Evolutionary conservation across 2,888 invertebrate species (phyloP).

Genomic region (Pandemis corylana): DNA sequence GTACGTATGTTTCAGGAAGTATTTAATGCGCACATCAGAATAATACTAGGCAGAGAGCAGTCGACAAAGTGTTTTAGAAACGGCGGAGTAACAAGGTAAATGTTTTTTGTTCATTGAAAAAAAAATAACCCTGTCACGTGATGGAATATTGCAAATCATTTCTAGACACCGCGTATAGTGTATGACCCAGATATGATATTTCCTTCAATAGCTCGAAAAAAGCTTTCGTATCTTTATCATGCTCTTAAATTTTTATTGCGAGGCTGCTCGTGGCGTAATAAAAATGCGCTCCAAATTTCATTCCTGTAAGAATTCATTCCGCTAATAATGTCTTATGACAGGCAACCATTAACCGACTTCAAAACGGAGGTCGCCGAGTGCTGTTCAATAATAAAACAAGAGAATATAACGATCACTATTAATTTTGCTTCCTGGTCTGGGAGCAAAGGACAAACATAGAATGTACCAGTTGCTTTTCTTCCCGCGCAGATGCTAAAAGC

Average conservation of each 20-base stretch:
- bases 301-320: slow-evolving; percentile 29
- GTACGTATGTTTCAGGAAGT: too few species aligned
- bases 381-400: background rate
- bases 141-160: too few species aligned
- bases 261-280: slow-evolving; percentile 33
- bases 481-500: too few species aligned
- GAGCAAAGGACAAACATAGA: too few species aligned
- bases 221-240: slow-evolving; percentile 33
- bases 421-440: too few species aligned
- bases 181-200: background rate
- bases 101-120: too few species aligned
- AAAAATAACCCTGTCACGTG: too few species aligned
- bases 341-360: slow-evolving; percentile 16
- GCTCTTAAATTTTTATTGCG: slow-evolving; percentile 38
- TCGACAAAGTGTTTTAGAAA: too few species aligned
- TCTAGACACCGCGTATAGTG: background rate
- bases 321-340: slow-evolving; percentile 27
- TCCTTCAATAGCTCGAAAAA: slow-evolving; percentile 2
- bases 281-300: slow-evolving; percentile 37
- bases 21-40: too few species aligned
- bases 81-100: too few species aligned
- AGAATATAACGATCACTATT: background rate
- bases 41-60: too few species aligned
- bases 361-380: background rate
- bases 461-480: too few species aligned